Percentiles rank a stretch among this genome's conserved stretches.
phyloP scores from a whole-genome alignment of 2,113 vertebrate species.

The Oriolus oriolus region DNA sequence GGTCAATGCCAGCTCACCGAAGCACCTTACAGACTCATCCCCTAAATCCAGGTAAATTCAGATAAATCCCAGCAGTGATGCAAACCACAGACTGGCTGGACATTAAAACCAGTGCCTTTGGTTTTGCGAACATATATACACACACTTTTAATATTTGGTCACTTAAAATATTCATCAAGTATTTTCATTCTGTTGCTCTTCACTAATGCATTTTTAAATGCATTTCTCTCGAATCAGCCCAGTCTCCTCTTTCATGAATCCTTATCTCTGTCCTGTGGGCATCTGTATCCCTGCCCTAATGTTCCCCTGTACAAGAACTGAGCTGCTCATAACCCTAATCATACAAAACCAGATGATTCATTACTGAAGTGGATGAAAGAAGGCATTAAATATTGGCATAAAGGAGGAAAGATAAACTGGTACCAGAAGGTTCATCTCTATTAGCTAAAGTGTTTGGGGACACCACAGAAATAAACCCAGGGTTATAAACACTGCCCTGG shows the following conservation, averaged over 20 bases:
- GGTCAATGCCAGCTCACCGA: neutral
- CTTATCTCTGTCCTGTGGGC: slow-evolving; percentile 45
- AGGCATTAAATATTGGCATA: slow-evolving; percentile 13
- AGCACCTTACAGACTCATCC: neutral
- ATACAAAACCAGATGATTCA: slow-evolving; percentile 5
- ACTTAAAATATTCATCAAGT: slow-evolving; percentile 28
- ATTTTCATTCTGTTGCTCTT: slow-evolving; percentile 15
- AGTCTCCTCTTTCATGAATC: slow-evolving; percentile 21
- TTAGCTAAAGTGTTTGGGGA: neutral
- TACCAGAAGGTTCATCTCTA: slow-evolving; percentile 13
- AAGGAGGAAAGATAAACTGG: slow-evolving; percentile 29
- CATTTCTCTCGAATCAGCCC: neutral
- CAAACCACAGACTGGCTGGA: neutral
- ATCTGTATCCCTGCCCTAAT: slow-evolving; percentile 19
- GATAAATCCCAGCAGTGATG: neutral
- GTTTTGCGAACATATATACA: neutral
- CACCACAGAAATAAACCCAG: neutral
- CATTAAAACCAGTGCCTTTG: neutral
- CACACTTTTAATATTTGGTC: neutral
- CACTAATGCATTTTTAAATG: neutral
- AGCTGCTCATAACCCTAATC: slow-evolving; percentile 36
- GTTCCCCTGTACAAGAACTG: neutral
- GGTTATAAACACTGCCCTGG: neutral
- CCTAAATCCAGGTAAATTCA: neutral
- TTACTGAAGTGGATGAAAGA: slow-evolving; percentile 27